Evolutionary conservation across 1,140 invertebrate species (phyloP).

Genomic region (Drosophila santomea): DNA sequence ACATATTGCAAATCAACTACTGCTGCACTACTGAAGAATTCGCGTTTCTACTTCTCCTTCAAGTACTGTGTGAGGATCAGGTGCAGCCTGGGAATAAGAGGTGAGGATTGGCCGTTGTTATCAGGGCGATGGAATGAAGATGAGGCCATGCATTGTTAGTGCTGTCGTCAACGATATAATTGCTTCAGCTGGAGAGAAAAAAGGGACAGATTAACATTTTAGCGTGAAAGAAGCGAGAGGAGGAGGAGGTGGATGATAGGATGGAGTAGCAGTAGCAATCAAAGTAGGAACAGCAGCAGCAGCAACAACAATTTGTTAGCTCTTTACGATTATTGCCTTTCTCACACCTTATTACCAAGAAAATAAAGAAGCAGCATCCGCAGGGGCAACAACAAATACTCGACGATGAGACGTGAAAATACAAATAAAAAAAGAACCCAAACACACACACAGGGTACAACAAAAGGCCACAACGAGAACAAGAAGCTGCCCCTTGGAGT

Average conservation of each 20-base stretch:
- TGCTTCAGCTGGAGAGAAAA: constrained; percentile 50
- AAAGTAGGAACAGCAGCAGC: constrained; percentile 35
- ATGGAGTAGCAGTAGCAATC: constrained; percentile 34
- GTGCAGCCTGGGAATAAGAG: constrained; percentile 1
- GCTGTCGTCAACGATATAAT: constrained; percentile 52
- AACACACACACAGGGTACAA: constrained; percentile 26
- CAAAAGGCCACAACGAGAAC: constrained; percentile 39
- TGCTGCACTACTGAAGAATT: neutral
- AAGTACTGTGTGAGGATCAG: constrained; percentile 1
- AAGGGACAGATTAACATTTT: constrained; percentile 79
- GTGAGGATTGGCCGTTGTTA: constrained; percentile 9
- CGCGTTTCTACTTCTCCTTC: neutral
- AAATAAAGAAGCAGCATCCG: constrained; percentile 71
- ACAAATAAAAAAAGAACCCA: constrained; percentile 32
- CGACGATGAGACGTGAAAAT: constrained; percentile 67
- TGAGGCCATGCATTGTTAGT: constrained; percentile 27
- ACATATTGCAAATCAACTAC: no score
- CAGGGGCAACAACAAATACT: constrained; percentile 51
- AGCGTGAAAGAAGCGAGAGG: constrained; percentile 47
- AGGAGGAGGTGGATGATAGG: neutral
- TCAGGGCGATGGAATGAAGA: constrained; percentile 42
- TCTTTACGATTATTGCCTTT: constrained; percentile 84
- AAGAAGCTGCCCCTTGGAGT: constrained; percentile 51
- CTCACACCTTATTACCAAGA: constrained; percentile 84
- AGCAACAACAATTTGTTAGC: constrained; percentile 81